Conservation (phyloP, 2,888 invertebrate species). For the Noctua pronuba region DNA sequence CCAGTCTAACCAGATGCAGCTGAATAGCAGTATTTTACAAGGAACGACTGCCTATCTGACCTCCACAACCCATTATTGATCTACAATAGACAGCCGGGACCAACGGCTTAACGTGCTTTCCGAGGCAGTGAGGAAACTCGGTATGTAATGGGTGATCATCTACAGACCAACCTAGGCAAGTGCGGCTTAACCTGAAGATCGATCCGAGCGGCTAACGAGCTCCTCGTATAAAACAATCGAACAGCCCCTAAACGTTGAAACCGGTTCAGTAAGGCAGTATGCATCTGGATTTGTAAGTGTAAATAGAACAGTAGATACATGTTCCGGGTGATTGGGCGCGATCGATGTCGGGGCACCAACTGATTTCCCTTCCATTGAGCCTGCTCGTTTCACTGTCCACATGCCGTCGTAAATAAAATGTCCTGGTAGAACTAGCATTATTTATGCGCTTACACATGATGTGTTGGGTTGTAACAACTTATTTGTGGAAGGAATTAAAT, state of each 20-base stretch:
- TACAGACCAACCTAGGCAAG: no score
- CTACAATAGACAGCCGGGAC: no score
- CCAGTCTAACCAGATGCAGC: no score
- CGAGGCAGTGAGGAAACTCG: no score
- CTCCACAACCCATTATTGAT: no score
- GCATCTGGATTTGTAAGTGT: conserved; percentile 76
- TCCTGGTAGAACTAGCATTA: conserved; percentile 39
- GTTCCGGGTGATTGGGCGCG: conserved; percentile 81
- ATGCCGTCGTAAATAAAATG: conserved; percentile 63
- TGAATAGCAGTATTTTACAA: no score
- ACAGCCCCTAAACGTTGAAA: conserved; percentile 3
- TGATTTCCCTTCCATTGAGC: conserved; percentile 80
- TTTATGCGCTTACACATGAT: conserved; percentile 47
- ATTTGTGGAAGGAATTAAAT: not conserved
- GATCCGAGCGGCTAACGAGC: no score
- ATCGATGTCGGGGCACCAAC: conserved; percentile 76
- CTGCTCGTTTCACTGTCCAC: conserved; percentile 63
- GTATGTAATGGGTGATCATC: no score
- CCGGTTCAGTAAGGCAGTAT: conserved; percentile 48
- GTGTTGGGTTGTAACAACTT: not conserved
- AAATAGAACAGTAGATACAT: conserved; percentile 81
- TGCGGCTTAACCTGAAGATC: no score
- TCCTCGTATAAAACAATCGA: not conserved
- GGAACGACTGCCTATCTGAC: no score
- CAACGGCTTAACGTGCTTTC: no score